Conservation (phyloP, 2,888 invertebrate genomes). For the Sarcophaga caerulescens region DNA sequence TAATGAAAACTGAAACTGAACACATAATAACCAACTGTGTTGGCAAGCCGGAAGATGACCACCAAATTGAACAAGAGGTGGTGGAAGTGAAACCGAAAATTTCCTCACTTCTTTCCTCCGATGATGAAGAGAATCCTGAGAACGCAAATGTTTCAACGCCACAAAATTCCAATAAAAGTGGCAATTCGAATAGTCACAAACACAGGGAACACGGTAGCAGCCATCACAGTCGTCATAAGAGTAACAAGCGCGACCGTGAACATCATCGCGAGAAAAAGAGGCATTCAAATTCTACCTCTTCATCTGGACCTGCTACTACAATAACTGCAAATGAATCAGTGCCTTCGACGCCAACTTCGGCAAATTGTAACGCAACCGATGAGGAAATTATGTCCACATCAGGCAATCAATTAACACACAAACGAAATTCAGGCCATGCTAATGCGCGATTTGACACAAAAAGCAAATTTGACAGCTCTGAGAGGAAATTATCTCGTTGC, state of each 20-base stretch:
- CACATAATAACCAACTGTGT: constrained; percentile 58
- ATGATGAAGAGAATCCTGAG: constrained; percentile 66
- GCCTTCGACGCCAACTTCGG: constrained; percentile 69
- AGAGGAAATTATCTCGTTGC: constrained; percentile 74
- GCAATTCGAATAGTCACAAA: constrained; percentile 63
- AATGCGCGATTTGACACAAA: constrained; percentile 50
- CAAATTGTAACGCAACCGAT: constrained; percentile 70
- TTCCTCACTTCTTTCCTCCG: constrained; percentile 58
- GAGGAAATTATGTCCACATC: constrained; percentile 72
- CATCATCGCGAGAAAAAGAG: constrained; percentile 79
- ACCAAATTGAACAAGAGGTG: constrained; percentile 41
- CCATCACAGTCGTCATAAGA: constrained; percentile 78
- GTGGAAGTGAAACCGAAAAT: constrained; percentile 41
- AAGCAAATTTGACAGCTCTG: constrained; percentile 68
- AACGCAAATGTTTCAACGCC: constrained; percentile 15
- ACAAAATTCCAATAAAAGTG: constrained; percentile 47
- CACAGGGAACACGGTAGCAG: constrained; percentile 73
- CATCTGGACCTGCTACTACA: constrained; percentile 66
- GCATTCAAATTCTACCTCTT: constrained; percentile 70
- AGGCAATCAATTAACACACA: constrained; percentile 68
- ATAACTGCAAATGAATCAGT: constrained; percentile 48
- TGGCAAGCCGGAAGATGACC: constrained; percentile 26
- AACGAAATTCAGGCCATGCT: constrained; percentile 74
- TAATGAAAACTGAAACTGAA: constrained; percentile 81
- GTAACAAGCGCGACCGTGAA: constrained; percentile 74